Conservation (phyloP, 1,140 invertebrate species). For the Lordiphosa stackelbergi region DNA sequence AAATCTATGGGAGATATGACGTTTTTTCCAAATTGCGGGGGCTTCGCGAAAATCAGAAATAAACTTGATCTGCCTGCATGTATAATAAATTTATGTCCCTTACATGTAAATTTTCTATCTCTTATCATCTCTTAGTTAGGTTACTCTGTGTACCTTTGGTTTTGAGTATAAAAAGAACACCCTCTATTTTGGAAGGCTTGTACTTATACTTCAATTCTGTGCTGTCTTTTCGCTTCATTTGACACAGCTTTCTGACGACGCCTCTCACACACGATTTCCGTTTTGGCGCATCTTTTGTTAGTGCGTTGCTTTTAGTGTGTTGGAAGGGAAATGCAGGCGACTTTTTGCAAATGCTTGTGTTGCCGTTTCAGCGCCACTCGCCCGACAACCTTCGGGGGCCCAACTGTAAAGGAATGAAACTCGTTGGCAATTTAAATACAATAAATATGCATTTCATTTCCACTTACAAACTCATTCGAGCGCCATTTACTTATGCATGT, state of each 20-base stretch:
- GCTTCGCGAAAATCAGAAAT: no score
- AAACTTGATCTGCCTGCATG: no score
- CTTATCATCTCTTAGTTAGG: no score
- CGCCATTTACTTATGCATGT: conserved; percentile 62
- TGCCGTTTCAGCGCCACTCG: conserved; percentile 53
- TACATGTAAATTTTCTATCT: no score
- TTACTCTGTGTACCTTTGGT: no score
- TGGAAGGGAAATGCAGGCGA: conserved; percentile 43
- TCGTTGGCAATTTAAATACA: conserved; percentile 67
- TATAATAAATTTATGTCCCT: no score
- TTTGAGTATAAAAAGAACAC: neutral
- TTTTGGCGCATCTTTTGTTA: conserved; percentile 44
- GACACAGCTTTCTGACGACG: conserved; percentile 19
- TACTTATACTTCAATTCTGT: conserved; percentile 26
- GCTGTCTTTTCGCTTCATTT: conserved; percentile 60
- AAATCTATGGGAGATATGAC: no score
- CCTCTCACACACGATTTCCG: conserved; percentile 49
- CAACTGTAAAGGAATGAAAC: conserved; percentile 5
- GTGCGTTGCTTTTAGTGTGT: conserved; percentile 41
- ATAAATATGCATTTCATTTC: conserved; percentile 73
- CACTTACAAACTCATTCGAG: conserved; percentile 72
- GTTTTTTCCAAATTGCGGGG: no score
- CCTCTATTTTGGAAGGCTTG: conserved; percentile 12
- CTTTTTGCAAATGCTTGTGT: conserved; percentile 55
- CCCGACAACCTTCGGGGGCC: no score